A percentile compares a stretch with the other conserved stretches of the same genome.
Conservation (phyloP, 2,797 vertebrate species). For the Microchirus variegatus region DNA sequence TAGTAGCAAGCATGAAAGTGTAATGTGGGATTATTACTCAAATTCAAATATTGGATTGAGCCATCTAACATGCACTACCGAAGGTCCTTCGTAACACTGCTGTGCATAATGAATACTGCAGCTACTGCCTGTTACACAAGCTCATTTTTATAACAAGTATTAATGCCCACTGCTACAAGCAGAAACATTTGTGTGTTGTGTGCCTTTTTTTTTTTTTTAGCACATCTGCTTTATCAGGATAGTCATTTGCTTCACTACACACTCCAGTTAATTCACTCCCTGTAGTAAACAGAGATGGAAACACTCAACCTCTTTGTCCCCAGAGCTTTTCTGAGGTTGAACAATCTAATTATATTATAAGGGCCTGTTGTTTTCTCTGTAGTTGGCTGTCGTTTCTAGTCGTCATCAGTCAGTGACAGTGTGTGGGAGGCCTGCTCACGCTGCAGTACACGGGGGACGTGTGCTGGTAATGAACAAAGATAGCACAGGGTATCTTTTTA, state of each 20-base stretch:
- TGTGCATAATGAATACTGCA: slow-evolving; percentile 35
- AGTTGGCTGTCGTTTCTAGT: slow-evolving; percentile 60
- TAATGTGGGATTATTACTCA: slow-evolving; percentile 37
- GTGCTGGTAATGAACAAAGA: slow-evolving; percentile 57
- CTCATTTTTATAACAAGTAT: slow-evolving; percentile 27
- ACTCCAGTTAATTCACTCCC: slow-evolving; percentile 63
- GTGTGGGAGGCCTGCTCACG: slow-evolving; percentile 63
- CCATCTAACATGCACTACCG: slow-evolving; percentile 21
- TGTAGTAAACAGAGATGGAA: slow-evolving; percentile 60
- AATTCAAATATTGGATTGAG: slow-evolving; percentile 28
- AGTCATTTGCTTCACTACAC: slow-evolving; percentile 45
- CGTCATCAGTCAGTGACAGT: slow-evolving; percentile 61
- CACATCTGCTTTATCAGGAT: slow-evolving; percentile 48
- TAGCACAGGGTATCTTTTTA: slow-evolving; percentile 32
- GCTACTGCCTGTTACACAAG: slow-evolving; percentile 26
- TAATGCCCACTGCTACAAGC: slow-evolving; percentile 12
- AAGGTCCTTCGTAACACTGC: slow-evolving; percentile 2
- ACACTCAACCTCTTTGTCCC: slow-evolving; percentile 62
- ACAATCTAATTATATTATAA: slow-evolving; percentile 71
- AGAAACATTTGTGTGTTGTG: slow-evolving; percentile 36
- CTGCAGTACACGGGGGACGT: slow-evolving; percentile 35
- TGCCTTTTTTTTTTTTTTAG: too few relatives aligned
- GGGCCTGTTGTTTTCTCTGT: slow-evolving; percentile 62
- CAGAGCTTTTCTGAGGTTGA: slow-evolving; percentile 57
- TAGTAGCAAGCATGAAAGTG: slow-evolving; percentile 13